Evolutionary conservation across 2,888 invertebrate species (phyloP).

Genomic region (Seladonia tumulorum): DNA sequence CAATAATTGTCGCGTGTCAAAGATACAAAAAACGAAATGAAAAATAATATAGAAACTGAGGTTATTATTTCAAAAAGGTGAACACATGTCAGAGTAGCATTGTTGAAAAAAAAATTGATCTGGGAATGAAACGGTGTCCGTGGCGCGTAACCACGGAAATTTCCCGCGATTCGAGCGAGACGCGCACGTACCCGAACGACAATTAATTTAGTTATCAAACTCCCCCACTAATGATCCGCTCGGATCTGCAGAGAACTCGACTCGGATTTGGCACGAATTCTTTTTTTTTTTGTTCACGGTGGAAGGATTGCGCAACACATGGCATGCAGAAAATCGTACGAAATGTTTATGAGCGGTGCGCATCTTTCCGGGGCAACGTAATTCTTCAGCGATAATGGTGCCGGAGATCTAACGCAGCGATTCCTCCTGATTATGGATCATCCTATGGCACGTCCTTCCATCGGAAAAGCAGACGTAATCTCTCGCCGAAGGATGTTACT

Average conservation of each 20-base stretch:
- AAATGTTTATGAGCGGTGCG: conserved; percentile 30
- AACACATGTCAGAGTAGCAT: background rate
- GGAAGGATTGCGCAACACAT: conserved; percentile 31
- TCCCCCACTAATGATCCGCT: background rate
- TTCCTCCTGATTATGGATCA: conserved; percentile 20
- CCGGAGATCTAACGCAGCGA: conserved; percentile 26
- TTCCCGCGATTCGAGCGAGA: background rate
- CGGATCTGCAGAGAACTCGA: background rate
- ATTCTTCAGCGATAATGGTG: conserved; percentile 41
- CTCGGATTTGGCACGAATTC: conserved; percentile 13
- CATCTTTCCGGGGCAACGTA: conserved; percentile 42
- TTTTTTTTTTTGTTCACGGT: background rate
- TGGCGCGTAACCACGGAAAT: background rate
- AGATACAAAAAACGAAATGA: too few species aligned
- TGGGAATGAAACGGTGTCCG: background rate
- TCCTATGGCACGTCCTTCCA: conserved; percentile 13
- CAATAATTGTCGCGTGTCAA: too few species aligned
- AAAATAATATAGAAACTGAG: too few species aligned
- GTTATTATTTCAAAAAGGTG: background rate
- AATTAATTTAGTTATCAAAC: background rate
- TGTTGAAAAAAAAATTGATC: background rate
- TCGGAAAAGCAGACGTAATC: conserved; percentile 22
- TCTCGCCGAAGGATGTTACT: background rate
- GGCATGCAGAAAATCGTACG: conserved; percentile 18
- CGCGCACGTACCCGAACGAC: background rate